Base-by-base conservation (phyloP, 2,113 vertebrate species). In the Platysternon megacephalum region DNA sequence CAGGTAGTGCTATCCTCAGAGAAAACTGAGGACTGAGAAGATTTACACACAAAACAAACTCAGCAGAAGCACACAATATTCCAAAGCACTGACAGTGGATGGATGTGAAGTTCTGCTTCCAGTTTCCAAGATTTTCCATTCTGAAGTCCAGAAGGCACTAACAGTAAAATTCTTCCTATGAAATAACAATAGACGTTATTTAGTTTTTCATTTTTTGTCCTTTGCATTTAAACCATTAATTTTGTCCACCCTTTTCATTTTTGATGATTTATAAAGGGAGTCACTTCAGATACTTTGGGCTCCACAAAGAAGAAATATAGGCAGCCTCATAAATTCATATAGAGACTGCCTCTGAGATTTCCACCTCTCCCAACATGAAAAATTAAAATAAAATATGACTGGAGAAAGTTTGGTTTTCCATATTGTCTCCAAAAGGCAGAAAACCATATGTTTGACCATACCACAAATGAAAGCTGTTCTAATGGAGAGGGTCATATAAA, bases 371-470 rank as follows among this genome's bases (percentile, higher is more conserved):
- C 79, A 93, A 95, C 53, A 91, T 91, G 17, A 93, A 97, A 97
- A 96, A 84, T 88, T 88, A 94, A 96, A 96, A 93, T 91, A 96
- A 95, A 91, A 94, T 95, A 96, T 91, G 52, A 74, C 80, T 86
- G 56, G 32, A 91, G 85, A 89, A 96, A 95, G 46, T 87, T 84
- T 86, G 8, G 2, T 85, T 97, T 97, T 92, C 93, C 6, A 52
- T 94, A 91, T 90, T 95, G 39, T 90, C 96, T 97, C 86, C 49
- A 83, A 97, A 97, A 95, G 53, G n/a, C 42, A 95, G 72, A 95
- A 95, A 93, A 68, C 89, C 95, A 91, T 88, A 88, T 95, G 76
- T 51, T 46, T 95, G 51, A 76, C 22, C 46, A 35, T 79, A 79
- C n/a, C 93, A 52, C 82, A 97, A 93, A 90, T 92, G 86, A 93